Conservation (phyloP, 1,140 invertebrate genomes). For the Saxidomus purpurata region DNA sequence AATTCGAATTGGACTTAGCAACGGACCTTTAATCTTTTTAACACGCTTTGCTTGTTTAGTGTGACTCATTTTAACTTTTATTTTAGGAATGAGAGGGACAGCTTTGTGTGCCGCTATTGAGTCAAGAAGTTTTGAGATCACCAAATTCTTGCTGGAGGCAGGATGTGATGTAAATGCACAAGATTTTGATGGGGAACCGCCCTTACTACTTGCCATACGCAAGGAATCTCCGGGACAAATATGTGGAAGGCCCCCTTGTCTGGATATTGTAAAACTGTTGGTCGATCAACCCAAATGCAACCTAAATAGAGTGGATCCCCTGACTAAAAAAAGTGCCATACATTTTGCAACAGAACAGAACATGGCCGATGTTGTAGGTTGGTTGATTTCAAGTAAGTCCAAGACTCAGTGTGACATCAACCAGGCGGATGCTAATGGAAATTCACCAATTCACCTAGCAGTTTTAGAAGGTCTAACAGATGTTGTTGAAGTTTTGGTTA, state of each 20-base stretch:
- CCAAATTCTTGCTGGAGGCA: conserved; percentile 44
- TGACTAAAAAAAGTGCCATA: conserved; percentile 57
- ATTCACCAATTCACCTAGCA: conserved; percentile 58
- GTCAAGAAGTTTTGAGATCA: conserved; percentile 45
- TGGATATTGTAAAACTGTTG: conserved; percentile 38
- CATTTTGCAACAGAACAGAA: conserved; percentile 57
- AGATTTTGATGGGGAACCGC: conserved; percentile 61
- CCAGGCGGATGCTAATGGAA: conserved; percentile 23
- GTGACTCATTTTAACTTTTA: no score
- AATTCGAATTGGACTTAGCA: no score
- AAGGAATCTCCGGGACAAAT: conserved; percentile 49
- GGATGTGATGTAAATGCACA: conserved; percentile 59
- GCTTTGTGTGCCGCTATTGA: conserved; percentile 59
- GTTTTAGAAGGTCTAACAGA: not conserved
- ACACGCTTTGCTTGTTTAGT: no score
- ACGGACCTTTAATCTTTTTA: no score
- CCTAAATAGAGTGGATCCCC: conserved; percentile 54
- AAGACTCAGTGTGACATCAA: conserved; percentile 44
- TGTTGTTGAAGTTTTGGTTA: conserved; percentile 41
- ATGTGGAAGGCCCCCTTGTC: not conserved
- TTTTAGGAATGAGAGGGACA: conserved; percentile 63
- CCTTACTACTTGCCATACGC: conserved; percentile 55
- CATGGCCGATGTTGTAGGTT: conserved; percentile 36
- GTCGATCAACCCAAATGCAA: conserved; percentile 44
- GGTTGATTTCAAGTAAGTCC: conserved; percentile 40